A percentile compares a stretch with the other conserved stretches of the same genome.
Evolutionary conservation across 2,797 vertebrate species (phyloP).

Genomic region (Setipinna tenuifilis): DNA sequence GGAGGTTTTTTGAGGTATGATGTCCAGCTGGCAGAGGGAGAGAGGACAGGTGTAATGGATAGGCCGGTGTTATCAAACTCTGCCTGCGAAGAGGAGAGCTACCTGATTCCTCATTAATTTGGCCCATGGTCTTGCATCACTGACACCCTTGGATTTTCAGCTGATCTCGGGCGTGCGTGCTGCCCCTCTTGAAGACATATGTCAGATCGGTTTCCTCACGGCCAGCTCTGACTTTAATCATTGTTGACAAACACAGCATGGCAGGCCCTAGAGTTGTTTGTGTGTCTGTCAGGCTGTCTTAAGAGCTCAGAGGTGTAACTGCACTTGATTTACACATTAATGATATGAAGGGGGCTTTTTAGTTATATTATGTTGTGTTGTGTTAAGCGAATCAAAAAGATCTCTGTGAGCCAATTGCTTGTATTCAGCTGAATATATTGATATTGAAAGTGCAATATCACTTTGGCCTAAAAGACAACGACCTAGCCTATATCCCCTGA

Average conservation of each 20-base stretch:
- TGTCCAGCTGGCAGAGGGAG: background rate
- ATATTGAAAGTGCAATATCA: no score
- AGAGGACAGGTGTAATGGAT: constrained; percentile 16
- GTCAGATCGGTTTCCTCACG: background rate
- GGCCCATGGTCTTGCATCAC: background rate
- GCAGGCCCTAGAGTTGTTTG: background rate
- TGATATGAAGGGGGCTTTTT: background rate
- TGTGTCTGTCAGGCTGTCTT: background rate
- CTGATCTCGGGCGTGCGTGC: background rate
- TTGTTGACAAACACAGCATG: constrained; percentile 24
- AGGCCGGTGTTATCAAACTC: constrained; percentile 19
- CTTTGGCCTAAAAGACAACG: background rate
- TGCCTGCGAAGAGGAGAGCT: background rate
- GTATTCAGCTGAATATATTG: no score
- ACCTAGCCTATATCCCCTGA: background rate
- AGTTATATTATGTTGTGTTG: background rate
- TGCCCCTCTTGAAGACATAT: background rate
- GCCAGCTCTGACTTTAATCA: constrained; percentile 21
- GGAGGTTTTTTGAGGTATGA: background rate
- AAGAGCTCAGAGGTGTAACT: background rate
- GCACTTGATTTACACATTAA: background rate
- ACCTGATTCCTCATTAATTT: constrained; percentile 13
- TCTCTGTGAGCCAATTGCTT: background rate
- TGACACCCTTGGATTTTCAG: constrained; percentile 4
- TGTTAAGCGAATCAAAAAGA: background rate